A percentile compares a stretch with the other conserved stretches of the same genome.
These are phyloP conservation scores for Tanypteryx hageni DNA, from an alignment of 2,888 invertebrate genomes.

Conservation along the genomic window DNA sequence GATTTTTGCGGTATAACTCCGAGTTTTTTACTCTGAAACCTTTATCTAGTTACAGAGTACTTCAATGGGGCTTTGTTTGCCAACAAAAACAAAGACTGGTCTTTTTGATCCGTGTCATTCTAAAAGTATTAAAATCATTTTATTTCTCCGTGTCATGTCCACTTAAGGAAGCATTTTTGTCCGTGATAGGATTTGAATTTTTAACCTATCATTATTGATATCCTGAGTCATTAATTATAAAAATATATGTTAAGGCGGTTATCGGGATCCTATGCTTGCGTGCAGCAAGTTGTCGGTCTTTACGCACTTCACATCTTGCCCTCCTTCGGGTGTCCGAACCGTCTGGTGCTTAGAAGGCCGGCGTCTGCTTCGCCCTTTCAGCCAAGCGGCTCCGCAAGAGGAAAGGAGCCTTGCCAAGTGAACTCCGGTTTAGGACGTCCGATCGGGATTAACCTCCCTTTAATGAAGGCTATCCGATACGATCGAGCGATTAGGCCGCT, in stretches of 20 bases:
- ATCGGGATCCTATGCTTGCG: background rate
- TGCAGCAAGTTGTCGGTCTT: background rate
- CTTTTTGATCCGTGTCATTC: too few species aligned
- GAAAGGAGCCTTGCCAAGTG: slow-evolving; percentile 21
- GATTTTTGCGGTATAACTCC: too few species aligned
- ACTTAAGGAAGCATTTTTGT: too few species aligned
- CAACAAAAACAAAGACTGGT: too few species aligned
- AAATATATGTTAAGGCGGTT: background rate
- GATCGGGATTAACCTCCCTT: slow-evolving; percentile 23
- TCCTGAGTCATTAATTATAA: too few species aligned
- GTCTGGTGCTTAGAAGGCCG: background rate
- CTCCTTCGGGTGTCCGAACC: background rate
- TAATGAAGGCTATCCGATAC: background rate
- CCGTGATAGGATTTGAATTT: too few species aligned
- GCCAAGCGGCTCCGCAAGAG: background rate
- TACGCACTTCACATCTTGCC: background rate
- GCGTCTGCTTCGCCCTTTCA: background rate
- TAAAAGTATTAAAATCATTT: too few species aligned
- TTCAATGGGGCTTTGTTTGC: too few species aligned
- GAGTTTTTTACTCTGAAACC: too few species aligned
- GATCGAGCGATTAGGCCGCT: slow-evolving; percentile 16
- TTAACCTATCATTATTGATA: too few species aligned
- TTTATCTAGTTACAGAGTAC: too few species aligned
- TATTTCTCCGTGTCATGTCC: too few species aligned
- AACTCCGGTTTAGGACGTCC: background rate